Conservation (phyloP, 1,140 invertebrate genomes). For the Varroa destructor region DNA sequence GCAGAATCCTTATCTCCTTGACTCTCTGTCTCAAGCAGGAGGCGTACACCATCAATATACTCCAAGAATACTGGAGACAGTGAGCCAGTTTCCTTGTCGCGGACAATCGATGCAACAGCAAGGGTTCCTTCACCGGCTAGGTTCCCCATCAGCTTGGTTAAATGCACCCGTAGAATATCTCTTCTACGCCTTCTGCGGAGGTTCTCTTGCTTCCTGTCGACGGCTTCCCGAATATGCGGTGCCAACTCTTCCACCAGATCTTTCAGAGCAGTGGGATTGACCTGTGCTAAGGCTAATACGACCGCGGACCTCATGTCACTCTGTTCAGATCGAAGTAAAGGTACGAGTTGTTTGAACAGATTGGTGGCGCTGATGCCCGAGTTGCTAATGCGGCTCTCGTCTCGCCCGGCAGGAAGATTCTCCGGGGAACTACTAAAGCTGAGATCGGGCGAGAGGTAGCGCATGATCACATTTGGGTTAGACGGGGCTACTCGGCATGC, state of each 20-base stretch:
- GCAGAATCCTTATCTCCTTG: slow-evolving; percentile 58
- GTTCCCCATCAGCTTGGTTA: slow-evolving; percentile 76
- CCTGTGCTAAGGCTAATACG: slow-evolving; percentile 76
- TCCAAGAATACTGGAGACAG: slow-evolving; percentile 77
- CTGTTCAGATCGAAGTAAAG: slow-evolving; percentile 70
- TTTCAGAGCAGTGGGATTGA: slow-evolving; percentile 51
- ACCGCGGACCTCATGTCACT: slow-evolving; percentile 81
- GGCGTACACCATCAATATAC: slow-evolving; percentile 81
- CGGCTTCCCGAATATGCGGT: slow-evolving; percentile 76
- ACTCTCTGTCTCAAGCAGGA: slow-evolving; percentile 76
- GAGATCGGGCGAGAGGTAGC: slow-evolving; percentile 73
- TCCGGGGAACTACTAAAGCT: slow-evolving; percentile 66
- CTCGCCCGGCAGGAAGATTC: slow-evolving; percentile 62
- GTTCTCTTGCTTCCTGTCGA: slow-evolving; percentile 95
- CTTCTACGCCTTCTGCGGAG: slow-evolving; percentile 70
- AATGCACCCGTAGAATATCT: slow-evolving; percentile 76
- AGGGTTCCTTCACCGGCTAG: slow-evolving; percentile 86
- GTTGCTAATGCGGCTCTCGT: slow-evolving; percentile 42
- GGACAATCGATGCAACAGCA: slow-evolving; percentile 62
- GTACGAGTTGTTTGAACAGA: slow-evolving; percentile 78
- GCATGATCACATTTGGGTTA: slow-evolving; percentile 57
- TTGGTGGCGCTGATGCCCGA: slow-evolving; percentile 52
- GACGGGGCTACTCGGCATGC: slow-evolving; percentile 81
- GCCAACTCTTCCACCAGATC: slow-evolving; percentile 91
- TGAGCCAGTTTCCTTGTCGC: slow-evolving; percentile 66